Conservation (phyloP, 1,140 invertebrate species). For the Hypothenemus hampei region DNA sequence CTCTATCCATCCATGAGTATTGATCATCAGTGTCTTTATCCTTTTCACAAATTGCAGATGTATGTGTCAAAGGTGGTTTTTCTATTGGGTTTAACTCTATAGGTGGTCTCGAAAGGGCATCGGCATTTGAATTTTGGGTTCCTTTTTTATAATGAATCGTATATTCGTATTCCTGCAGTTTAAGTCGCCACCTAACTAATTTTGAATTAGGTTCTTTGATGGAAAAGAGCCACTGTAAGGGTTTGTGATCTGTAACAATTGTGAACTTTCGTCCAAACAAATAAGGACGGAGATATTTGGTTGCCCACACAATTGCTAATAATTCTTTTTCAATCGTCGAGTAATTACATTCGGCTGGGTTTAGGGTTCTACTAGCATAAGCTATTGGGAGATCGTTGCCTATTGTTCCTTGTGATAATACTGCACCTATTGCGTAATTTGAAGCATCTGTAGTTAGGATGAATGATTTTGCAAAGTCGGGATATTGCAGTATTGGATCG, state of each 20-base stretch:
- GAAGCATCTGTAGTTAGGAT: slow-evolving; percentile 40
- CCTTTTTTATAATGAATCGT: slow-evolving; percentile 45
- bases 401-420: slow-evolving; percentile 14
- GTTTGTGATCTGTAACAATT: slow-evolving; percentile 30
- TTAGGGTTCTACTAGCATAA: slow-evolving; percentile 18
- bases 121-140: slow-evolving; percentile 33
- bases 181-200: slow-evolving; percentile 47
- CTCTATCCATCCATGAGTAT: no score
- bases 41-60: no score
- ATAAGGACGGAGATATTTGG: slow-evolving; percentile 29
- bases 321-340: slow-evolving; percentile 23
- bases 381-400: slow-evolving; percentile 4
- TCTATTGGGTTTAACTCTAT: no score
- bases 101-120: no score
- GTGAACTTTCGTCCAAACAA: slow-evolving; percentile 30
- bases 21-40: no score
- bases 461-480: slow-evolving; percentile 41
- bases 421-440: slow-evolving; percentile 12
- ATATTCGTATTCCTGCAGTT: slow-evolving; percentile 45
- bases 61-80: no score
- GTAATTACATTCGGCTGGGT: slow-evolving; percentile 10
- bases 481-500: slow-evolving; percentile 27
- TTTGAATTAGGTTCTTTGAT: slow-evolving; percentile 44
- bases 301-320: slow-evolving; percentile 32
- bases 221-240: slow-evolving; percentile 38